Percentiles rank a stretch among this genome's conserved stretches.
phyloP scores from a whole-genome alignment of 2,113 vertebrate species.

The Mystacornis crossleyi region DNA sequence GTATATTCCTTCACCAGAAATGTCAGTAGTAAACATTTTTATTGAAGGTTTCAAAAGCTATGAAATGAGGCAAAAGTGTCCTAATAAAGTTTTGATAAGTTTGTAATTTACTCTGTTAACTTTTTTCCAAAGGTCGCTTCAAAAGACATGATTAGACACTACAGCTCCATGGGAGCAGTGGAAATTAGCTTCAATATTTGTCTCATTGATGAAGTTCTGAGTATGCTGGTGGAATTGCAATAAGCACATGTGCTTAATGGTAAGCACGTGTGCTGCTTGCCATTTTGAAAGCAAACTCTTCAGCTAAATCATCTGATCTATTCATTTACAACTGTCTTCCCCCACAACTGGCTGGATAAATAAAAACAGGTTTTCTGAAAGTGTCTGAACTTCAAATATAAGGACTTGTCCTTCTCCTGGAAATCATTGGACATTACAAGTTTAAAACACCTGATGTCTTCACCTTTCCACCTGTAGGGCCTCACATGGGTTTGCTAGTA shows the following conservation, averaged over 20 bases:
- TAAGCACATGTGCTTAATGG: not conserved
- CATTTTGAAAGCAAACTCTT: not conserved
- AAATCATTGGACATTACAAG: not conserved
- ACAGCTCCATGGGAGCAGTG: not conserved
- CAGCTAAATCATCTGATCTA: not conserved
- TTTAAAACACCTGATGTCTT: not conserved
- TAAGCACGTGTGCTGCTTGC: not conserved
- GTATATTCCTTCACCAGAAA: not conserved
- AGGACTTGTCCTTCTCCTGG: not conserved
- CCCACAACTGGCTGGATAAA: not conserved
- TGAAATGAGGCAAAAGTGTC: not conserved
- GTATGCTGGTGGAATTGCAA: not conserved
- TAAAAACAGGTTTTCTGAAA: not conserved
- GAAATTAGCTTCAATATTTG: not conserved
- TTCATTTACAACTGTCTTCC: not conserved
- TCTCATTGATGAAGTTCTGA: not conserved
- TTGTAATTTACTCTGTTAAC: not conserved
- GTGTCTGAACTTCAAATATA: not conserved
- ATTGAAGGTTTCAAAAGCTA: not conserved
- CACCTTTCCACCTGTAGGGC: not conserved
- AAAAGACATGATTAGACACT: not conserved
- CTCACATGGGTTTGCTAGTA: not conserved
- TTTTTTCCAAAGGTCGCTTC: not conserved
- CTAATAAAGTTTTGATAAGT: not conserved
- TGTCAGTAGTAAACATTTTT: constrained; percentile 1